Conservation (phyloP, 2,797 vertebrate genomes). For the Ambastaia sidthimunki region DNA sequence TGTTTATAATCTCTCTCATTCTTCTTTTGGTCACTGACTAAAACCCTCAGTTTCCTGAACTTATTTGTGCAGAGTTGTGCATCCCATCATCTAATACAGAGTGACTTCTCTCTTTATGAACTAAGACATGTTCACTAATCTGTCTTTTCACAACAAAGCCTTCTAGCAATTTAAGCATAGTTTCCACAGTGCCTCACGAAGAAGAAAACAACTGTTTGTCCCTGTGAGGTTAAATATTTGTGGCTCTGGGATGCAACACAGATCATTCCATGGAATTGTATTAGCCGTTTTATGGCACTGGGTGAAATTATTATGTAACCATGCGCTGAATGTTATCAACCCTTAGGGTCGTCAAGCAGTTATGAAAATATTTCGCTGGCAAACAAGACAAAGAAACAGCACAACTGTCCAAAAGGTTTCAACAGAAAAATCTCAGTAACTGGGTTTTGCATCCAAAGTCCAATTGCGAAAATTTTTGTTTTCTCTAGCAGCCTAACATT, state of each 20-base stretch:
- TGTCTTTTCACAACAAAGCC: background rate
- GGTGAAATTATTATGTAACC: constrained; percentile 25
- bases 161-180: constrained; percentile 3
- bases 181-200: constrained; percentile 13
- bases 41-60: background rate
- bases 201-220: constrained; percentile 27
- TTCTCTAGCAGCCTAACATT: constrained; percentile 7
- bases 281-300: constrained; percentile 7
- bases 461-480: background rate
- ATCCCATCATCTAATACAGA: background rate
- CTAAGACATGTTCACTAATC: background rate
- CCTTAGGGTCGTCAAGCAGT: constrained; percentile 15
- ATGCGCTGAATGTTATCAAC: constrained; percentile 32
- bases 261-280: constrained; percentile 14
- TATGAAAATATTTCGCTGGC: constrained; percentile 5
- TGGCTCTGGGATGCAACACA: constrained; percentile 39
- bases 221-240: constrained; percentile 43
- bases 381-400: constrained; percentile 7
- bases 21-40: background rate
- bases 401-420: background rate
- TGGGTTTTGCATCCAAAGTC: background rate
- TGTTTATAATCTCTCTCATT: background rate
- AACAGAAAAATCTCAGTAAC: background rate
- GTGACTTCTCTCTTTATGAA: background rate
- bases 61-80: background rate